Percentiles rank a stretch among this genome's conserved stretches.
Conservation (phyloP, 1,140 invertebrate genomes). For the Glossosoma conforme region DNA sequence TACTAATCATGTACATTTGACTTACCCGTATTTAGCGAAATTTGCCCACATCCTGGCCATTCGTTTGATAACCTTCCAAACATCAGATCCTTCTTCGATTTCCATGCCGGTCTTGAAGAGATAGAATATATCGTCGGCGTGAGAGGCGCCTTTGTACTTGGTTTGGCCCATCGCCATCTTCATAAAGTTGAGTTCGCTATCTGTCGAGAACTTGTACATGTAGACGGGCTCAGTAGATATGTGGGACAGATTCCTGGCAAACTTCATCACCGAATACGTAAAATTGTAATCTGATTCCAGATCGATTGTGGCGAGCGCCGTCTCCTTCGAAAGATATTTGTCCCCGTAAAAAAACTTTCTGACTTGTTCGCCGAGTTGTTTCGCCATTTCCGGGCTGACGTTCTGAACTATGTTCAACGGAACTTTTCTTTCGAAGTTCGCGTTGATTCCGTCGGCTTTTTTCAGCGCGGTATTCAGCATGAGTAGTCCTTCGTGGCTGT, state of each 20-base stretch:
- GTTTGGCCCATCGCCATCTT: slow-evolving; percentile 33
- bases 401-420: slow-evolving; percentile 37
- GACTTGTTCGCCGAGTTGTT: slow-evolving; percentile 40
- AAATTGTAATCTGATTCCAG: slow-evolving; percentile 47
- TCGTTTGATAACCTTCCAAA: slow-evolving; percentile 34
- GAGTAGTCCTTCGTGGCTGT: slow-evolving; percentile 51
- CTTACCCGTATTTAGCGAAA: slow-evolving; percentile 64
- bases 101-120: slow-evolving; percentile 51
- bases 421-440: slow-evolving; percentile 37
- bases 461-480: slow-evolving; percentile 35
- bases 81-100: slow-evolving; percentile 36
- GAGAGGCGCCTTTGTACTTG: slow-evolving; percentile 48
- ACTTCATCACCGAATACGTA: slow-evolving; percentile 38
- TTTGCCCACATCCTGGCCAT: slow-evolving; percentile 65
- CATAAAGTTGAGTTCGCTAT: slow-evolving; percentile 39
- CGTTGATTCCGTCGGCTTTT: slow-evolving; percentile 37
- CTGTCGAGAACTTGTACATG: slow-evolving; percentile 49
- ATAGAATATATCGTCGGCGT: slow-evolving; percentile 62
- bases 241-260: slow-evolving; percentile 39
- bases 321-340: slow-evolving; percentile 34
- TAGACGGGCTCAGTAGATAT: slow-evolving; percentile 38
- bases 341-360: slow-evolving; percentile 48
- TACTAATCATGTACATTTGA: no score
- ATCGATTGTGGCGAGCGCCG: slow-evolving; percentile 37
- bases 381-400: slow-evolving; percentile 33